These are phyloP conservation scores for Motacilla tschutschensis DNA, from an alignment of 2,113 vertebrate genomes.

Conservation along the genomic window DNA sequence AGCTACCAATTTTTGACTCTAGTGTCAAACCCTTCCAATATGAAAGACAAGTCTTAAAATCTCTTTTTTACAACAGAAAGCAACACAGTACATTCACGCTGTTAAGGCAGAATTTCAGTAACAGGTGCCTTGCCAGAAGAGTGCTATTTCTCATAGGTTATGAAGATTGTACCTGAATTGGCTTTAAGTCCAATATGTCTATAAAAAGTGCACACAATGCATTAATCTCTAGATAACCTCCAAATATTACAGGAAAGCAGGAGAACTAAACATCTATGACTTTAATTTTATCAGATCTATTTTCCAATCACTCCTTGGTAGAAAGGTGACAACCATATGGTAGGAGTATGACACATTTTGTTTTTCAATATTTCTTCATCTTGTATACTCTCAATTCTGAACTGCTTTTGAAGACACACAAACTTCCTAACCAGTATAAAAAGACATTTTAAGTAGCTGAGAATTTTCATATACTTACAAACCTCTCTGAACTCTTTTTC, in stretches of 20 bases:
- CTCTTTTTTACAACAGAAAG: not conserved
- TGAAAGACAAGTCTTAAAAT: not conserved
- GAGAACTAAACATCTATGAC: not conserved
- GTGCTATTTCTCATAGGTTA: not conserved
- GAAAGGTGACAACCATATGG: not conserved
- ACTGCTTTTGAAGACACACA: not conserved
- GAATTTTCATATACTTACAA: not conserved
- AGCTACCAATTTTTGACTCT: not conserved
- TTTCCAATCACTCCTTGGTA: not conserved
- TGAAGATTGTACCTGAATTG: not conserved
- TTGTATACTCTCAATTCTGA: not conserved
- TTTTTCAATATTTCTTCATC: not conserved
- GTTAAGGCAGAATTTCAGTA: not conserved
- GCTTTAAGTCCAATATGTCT: not conserved
- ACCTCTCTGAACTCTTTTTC: not conserved
- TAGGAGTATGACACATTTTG: not conserved
- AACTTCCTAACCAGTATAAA: not conserved
- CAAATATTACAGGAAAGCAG: not conserved
- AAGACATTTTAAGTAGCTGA: not conserved
- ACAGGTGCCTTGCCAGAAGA: not conserved
- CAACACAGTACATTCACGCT: fast-evolving
- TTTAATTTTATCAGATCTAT: not conserved
- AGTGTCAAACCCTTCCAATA: not conserved
- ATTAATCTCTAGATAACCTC: not conserved
- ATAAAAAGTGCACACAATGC: not conserved